These are phyloP conservation scores for Phyllotis vaccarum DNA, from an alignment of 2,797 vertebrate species.

Conservation along the genomic window DNA sequence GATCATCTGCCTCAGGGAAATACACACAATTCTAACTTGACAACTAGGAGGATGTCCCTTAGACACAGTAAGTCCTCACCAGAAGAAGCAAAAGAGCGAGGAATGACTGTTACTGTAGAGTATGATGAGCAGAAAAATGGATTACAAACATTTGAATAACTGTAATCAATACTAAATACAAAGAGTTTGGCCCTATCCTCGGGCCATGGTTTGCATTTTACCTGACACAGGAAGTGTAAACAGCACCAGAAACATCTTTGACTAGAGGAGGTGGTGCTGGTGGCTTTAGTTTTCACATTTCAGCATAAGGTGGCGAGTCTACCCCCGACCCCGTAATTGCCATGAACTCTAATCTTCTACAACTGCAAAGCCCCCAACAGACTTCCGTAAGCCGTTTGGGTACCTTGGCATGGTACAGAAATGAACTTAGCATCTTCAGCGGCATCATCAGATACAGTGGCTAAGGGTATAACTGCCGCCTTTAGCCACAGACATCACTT, in stretches of 20 bases:
- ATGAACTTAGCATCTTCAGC: neutral
- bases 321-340: no score
- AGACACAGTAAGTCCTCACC: slow-evolving; percentile 2
- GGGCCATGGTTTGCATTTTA: neutral
- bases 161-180: slow-evolving; percentile 32
- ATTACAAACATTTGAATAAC: neutral
- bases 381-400: neutral
- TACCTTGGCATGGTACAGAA: neutral
- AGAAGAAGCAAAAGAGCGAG: slow-evolving; percentile 3
- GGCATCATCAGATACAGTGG: neutral
- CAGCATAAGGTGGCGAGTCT: neutral
- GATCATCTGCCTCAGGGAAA: slow-evolving; percentile 2
- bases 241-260: neutral
- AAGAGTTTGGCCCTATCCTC: neutral
- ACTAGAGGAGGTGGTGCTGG: neutral
- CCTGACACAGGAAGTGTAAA: slow-evolving; percentile 9
- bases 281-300: slow-evolving; percentile 8
- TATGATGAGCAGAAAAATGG: neutral
- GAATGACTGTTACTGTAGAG: slow-evolving; percentile 9
- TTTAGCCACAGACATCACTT: neutral
- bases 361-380: neutral
- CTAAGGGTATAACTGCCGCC: neutral
- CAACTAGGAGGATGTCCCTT: neutral
- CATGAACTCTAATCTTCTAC: neutral
- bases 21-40: neutral